Evolutionary conservation across 1,140 invertebrate species (phyloP), one percentile per base, ranked within the genome.

Genomic region (Aleiodes sp.): DNA sequence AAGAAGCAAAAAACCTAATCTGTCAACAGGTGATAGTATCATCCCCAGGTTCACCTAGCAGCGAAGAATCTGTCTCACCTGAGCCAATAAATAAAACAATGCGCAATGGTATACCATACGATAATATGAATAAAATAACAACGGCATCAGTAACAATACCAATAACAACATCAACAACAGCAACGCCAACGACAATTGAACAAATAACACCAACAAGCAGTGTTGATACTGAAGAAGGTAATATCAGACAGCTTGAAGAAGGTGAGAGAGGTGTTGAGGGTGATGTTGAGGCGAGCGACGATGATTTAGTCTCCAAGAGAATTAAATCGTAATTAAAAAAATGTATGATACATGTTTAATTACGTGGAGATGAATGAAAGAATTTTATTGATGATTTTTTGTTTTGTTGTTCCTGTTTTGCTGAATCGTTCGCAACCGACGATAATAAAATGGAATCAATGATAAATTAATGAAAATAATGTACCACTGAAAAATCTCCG

Each of bases 41-140:
- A 79, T 92, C 91, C 76, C 90, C 91, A 86, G 90, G 90, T 86
- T 91, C 91, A 80, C 90, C 90, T 90, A 88, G 88, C 82, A 92
- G 90, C 85, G 84, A 86, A 66, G 85, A 92, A 82, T 89, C 90
- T 73, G 89, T 87, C 78, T 91, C 89, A 70, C 91, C 90, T 70
- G 91, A 92, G 72, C 90, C 90, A 61, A 88, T 91, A 81, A 91
- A 91, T 78, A 90, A 90, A 79, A 83, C 81, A 41, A 76, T 77
- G 4, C 73, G 68, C 12, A 64, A 77, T 75, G 80, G 24, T 69
- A 77, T 62, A 70, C 76, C 31, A 82, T 73, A 24, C 67, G 71
- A 21, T 81, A 43, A 75, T 80, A 39, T 39, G 21, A 29, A 24
- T 7, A 29, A 9, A n/a, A 43, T 43, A 7, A 41, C 19, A 35